Conservation (phyloP, 2,797 vertebrate genomes). For the Cuculus canorus region DNA sequence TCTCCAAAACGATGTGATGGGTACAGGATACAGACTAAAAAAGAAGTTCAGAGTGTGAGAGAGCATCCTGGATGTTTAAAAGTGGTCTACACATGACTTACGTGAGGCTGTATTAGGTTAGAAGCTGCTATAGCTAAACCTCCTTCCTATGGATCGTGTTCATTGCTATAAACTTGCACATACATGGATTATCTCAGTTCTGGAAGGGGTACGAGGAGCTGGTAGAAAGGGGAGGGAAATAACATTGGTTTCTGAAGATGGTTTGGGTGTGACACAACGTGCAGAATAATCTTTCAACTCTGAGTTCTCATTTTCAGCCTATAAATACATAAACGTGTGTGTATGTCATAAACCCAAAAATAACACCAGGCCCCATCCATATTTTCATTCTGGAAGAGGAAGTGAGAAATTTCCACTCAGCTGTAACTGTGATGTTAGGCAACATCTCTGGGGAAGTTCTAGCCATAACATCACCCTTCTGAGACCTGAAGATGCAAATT, state of each 20-base stretch:
- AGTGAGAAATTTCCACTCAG: conserved; percentile 28
- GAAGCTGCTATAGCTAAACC: not conserved
- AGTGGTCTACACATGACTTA: not conserved
- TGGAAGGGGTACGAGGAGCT: accelerated
- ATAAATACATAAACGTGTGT: not conserved
- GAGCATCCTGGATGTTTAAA: not conserved
- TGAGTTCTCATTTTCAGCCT: not conserved
- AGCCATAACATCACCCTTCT: not conserved
- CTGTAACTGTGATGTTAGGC: not conserved
- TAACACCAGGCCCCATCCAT: not conserved
- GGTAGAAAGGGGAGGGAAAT: not conserved
- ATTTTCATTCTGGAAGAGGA: not conserved
- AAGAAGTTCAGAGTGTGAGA: not conserved
- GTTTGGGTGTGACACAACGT: accelerated
- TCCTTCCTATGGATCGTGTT: not conserved
- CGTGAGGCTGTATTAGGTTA: not conserved
- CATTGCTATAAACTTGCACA: not conserved
- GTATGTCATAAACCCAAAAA: not conserved
- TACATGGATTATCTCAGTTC: not conserved
- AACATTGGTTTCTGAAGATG: not conserved
- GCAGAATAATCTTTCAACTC: not conserved
- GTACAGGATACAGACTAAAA: not conserved
- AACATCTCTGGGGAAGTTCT: conserved; percentile 21
- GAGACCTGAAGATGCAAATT: not conserved
- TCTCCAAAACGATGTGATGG: not conserved